Base-by-base conservation (phyloP, 2,113 vertebrate genomes). In the Geothlypis trichas region DNA sequence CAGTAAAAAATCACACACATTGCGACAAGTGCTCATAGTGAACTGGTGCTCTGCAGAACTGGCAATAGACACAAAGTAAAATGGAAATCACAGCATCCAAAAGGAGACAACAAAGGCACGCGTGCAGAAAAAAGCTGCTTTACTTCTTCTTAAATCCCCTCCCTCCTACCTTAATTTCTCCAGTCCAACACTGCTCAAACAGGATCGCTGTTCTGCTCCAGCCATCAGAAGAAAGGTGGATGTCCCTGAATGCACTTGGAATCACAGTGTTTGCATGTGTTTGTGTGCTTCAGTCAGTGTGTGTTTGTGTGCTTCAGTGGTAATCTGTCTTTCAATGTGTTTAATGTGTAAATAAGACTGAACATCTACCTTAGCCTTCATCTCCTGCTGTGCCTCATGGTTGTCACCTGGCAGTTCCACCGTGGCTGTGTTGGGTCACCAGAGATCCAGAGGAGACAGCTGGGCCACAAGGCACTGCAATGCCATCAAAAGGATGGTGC, bases 111-210 rank as follows among this genome's bases (percentile, higher is more conserved):
- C 33, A 79, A 84, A 74, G 39, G 11, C 27, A 44, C 2, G 1
- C 0, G 0, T 0, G 5, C 51, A 80, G 54, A 28, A 52, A 55
- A 55, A 68, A 42, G 10, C 7, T 2, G 3, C n/a, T 73, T 72
- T 26, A 5, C 35, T 59, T 41, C 14, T 7, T 33, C 37, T 65
- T 28, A 5, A 59, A 47, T 14, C 58, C 7, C 9, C 10, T 26
- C 31, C 44, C n/a, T 44, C 69, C 68, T 84, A 89, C 95, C 74
- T 95, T 39, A 2, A 68, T 41, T 65, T 87, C 35, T 41, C 31
- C 37, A 23, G 31, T 20, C 1, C 5, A 84, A 28, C 0, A 3
- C 61, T 14, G 51, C 65, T 69, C 28, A 10, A 23, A 62, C 17
- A 74, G 42, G 62, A 63, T 7, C 0, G 0, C 7, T 17, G n/a